phyloP scores from a whole-genome alignment of 1,140 invertebrate species.

The Drosophila orena region DNA sequence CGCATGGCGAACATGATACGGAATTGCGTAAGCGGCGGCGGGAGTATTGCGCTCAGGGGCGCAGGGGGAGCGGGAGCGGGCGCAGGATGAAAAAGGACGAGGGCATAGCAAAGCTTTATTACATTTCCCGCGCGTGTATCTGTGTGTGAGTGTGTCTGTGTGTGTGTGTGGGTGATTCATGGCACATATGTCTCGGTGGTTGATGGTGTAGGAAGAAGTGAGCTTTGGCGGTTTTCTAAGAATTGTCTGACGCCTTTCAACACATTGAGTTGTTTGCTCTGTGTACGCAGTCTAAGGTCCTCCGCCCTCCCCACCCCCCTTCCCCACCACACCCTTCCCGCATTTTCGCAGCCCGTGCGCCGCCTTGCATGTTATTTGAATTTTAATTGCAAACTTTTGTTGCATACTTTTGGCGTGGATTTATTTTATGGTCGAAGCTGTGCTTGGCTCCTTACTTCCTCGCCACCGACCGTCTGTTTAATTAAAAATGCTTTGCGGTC shows the following conservation, averaged over 20 bases:
- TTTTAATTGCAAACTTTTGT: slow-evolving; percentile 83
- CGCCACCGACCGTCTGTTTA: slow-evolving; percentile 48
- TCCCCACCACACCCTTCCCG: too few species aligned
- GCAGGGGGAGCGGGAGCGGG: not conserved
- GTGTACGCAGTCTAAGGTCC: not conserved
- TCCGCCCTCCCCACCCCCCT: too few species aligned
- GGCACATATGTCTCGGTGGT: slow-evolving; percentile 28
- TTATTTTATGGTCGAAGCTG: slow-evolving; percentile 69
- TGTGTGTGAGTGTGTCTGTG: slow-evolving; percentile 35
- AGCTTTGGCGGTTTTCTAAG: slow-evolving; percentile 75
- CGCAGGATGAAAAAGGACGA: slow-evolving; percentile 3
- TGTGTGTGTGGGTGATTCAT: slow-evolving; percentile 50
- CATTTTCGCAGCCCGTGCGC: not conserved
- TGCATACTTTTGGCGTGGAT: slow-evolving; percentile 73
- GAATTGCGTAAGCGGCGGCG: slow-evolving; percentile 37
- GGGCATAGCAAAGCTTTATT: slow-evolving; percentile 70
- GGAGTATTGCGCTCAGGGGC: not conserved
- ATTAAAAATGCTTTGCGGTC: slow-evolving; percentile 74
- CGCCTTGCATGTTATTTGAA: slow-evolving; percentile 79
- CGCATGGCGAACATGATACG: slow-evolving; percentile 39
- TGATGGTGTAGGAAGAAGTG: slow-evolving; percentile 10
- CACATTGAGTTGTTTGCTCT: slow-evolving; percentile 63
- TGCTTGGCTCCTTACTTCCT: slow-evolving; percentile 31
- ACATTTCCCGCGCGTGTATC: slow-evolving; percentile 58
- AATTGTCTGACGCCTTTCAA: slow-evolving; percentile 73